Evolutionary conservation across 2,888 invertebrate genomes (phyloP), one percentile per base, ranked within the genome.

Genomic region (Ennomos fuscantarius): DNA sequence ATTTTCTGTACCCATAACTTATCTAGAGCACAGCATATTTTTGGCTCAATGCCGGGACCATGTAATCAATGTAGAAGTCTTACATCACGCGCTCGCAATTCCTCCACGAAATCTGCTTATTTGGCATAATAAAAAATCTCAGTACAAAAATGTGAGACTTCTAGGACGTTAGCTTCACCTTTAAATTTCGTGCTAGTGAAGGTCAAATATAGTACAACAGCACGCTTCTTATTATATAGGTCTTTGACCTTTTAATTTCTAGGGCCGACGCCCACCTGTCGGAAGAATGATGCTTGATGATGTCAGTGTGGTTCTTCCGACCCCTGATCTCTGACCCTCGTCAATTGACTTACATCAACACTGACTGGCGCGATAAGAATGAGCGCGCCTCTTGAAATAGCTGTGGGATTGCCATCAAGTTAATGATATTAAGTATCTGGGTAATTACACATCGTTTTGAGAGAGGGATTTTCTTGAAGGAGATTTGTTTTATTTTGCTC

Each of bases 241-340:
- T 65, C 72, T 61, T 57, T 68, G 58, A 74, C 73, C 72, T 73
- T 65, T 70, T 70, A 71, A 79, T 78, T 74, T 45, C 58, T 62
- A 62, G 68, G 67, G 66, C 67, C 64, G 69, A 62, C 69, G 63
- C 74, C 70, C 65, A 74, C 75, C 64, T 68, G 62, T 54, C 46
- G 46, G 45, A 36, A 40, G 58, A 47, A 66, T 71, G 68, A 69
- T 56, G 65, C 48, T 52, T 59, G 68, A 69, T 79, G 76, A 78
- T 73, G 70, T 71, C 72, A 76, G 63, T 56, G 55, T 65, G 63
- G 65, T 67, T 68, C 24, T 24, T 5, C 24, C 24, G 24, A 24
- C 24, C 24, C 24, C 63, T 66, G 74, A 70, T 76, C 77, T 65
- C 63, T 73, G 70, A 73, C 76, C 73, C 72, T 63, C 60, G 55